Evolutionary conservation across 2,113 vertebrate species (phyloP), one percentile per base, ranked within the genome.

Genomic region (Halcyon senegalensis): DNA sequence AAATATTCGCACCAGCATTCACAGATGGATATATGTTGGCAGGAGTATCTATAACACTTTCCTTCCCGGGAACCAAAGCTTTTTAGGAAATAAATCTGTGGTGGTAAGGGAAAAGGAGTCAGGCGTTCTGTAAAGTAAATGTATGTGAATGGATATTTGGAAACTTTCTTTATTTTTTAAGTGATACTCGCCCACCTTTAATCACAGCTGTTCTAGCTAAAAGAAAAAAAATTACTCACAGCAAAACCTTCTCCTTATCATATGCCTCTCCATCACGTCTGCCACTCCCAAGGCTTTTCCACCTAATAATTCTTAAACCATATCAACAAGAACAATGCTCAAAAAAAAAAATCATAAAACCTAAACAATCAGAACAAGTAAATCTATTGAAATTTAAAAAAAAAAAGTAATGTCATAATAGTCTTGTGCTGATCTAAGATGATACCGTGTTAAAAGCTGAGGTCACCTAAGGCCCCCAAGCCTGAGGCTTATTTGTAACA

Each of bases 11-110:
- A 90, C 41, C 75, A 94, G 55, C 31, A 58, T 62, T 76, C 73
- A 84, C 95, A 87, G 90, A 95, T 95, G 90, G 90, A 89, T 92
- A 20, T 62, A 94, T 82, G 69, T 79, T 94, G 95, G 92, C 94
- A 93, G 50, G 56, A 92, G 28, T 73, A 59, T 75, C 83, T 94
- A 37, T 60, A 94, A 92, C 94, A 33, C 83, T 94, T 96, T 63
- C 28, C 30, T 90, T 81, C 56, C 66, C 27, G 4, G 2, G 66
- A 93, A 89, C 66, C 41, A 89, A 84, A 95, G 48, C 28, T 60
- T 93, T 96, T 90, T 46, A 77, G 63, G 82, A 97, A 93, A 91
- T 67, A 91, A 84, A 77, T 93, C 84, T 87, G 64, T 2, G 3
- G 33, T 39, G 13, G 30, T 43, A 78, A 90, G 46, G 66, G 64